Evolutionary conservation across 2,888 invertebrate genomes (phyloP), one percentile per base, ranked within the genome.

Genomic region (Biston stratarius): DNA sequence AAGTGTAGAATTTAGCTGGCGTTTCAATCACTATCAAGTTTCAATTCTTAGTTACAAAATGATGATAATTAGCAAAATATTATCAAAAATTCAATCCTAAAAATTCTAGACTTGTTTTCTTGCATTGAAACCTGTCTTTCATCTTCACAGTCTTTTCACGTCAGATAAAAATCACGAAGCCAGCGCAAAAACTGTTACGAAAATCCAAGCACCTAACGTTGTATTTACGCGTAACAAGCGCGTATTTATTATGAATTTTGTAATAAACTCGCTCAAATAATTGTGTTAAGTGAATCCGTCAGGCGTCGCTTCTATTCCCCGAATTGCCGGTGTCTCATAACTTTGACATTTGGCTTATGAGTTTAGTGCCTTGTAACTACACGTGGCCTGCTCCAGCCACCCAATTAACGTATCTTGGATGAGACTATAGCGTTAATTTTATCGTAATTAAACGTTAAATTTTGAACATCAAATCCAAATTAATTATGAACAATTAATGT

Each of bases 281-380:
- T 85, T 76, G 80, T 74, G 77, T 82, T 83, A 80, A 81, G 79
- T 83, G 78, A 80, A 81, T 77, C 76, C 73, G 69, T 70, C 74
- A 63, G 74, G 73, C 73, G 69, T 66, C 72, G 56, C 33, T 14
- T 45, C 55, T 70, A 72, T 75, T 74, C 56, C 67, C 78, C 68
- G 72, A 83, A 83, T 82, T 83, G 77, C 77, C 64, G 44, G 64
- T 75, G 76, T 76, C 77, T 77, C 75, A 38, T 58, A 38, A 58
- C 47, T 48, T 15, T 15, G 38, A 67, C 74, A 74, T 77, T 76
- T 63, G 68, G 71, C 68, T 82, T 79, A 84, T 78, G 76, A 77
- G 75, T 75, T 78, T 77, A 71, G 70, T 67, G 64, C 68, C 71
- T 68, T 12, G n/a, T 45, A 64, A 5, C 64, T 70, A 73, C 74